Percentiles rank a stretch among this genome's conserved stretches.
Evolutionary conservation across 2,888 invertebrate species (phyloP).

Genomic region (Synergus gifuensis): DNA sequence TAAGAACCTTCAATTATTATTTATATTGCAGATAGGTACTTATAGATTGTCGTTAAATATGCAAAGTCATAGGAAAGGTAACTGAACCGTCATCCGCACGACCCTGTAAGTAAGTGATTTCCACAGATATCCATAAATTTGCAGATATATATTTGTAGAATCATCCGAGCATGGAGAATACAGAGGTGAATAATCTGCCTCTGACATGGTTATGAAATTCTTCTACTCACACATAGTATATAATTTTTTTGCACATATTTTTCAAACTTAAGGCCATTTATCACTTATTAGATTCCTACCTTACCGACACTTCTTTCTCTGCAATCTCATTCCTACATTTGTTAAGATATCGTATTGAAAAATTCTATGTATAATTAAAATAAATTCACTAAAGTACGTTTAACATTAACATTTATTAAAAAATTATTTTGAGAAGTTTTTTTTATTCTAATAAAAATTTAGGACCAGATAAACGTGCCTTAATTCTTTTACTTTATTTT

Average conservation of each 20-base stretch:
- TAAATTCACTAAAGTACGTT: too few species aligned
- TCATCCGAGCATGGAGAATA: constrained; percentile 17
- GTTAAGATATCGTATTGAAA: too few species aligned
- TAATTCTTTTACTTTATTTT: too few species aligned
- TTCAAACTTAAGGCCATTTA: too few species aligned
- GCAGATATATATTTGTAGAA: constrained; percentile 10
- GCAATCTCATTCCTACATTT: too few species aligned
- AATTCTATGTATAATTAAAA: too few species aligned
- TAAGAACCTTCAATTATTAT: background rate
- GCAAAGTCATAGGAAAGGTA: background rate
- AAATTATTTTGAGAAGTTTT: too few species aligned
- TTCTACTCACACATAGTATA: background rate
- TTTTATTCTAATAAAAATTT: too few species aligned
- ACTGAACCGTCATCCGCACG: background rate
- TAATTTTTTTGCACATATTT: background rate
- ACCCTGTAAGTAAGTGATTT: constrained; percentile 18
- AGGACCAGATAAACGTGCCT: too few species aligned
- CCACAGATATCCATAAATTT: constrained; percentile 17
- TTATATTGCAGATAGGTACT: background rate
- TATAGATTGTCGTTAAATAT: background rate
- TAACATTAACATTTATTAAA: too few species aligned
- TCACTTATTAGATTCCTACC: too few species aligned
- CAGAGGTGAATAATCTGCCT: constrained; percentile 10
- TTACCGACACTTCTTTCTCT: too few species aligned
- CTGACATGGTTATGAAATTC: constrained; percentile 1